Conservation (phyloP, 2,888 invertebrate genomes). For the Lycocerus yunnanus region DNA sequence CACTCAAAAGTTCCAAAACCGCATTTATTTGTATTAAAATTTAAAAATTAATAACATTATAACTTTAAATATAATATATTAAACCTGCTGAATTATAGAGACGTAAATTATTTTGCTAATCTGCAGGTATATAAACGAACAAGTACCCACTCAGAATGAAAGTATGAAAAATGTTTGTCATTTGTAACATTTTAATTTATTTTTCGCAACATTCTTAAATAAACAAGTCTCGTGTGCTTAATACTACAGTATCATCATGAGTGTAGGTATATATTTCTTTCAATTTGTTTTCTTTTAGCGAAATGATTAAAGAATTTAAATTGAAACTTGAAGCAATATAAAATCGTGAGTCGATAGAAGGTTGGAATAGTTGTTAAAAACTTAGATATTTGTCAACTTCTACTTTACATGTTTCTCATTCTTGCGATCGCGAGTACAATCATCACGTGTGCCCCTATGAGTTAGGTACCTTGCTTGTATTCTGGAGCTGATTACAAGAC, state of each 20-base stretch:
- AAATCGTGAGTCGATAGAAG: slow-evolving; percentile 27
- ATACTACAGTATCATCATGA: not conserved
- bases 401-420: slow-evolving; percentile 21
- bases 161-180: not conserved
- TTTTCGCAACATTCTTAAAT: not conserved
- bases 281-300: not conserved
- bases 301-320: not conserved
- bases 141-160: not conserved
- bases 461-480: slow-evolving; percentile 29
- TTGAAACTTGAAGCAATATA: slow-evolving; percentile 6
- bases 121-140: not conserved
- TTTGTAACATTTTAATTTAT: not conserved
- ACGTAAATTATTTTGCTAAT: not conserved
- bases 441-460: slow-evolving; percentile 29
- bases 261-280: not conserved
- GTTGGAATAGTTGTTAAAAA: slow-evolving; percentile 17
- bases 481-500: slow-evolving; percentile 30
- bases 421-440: slow-evolving; percentile 21
- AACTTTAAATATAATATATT: not conserved
- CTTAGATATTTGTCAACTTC: slow-evolving; percentile 25
- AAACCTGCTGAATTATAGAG: not conserved
- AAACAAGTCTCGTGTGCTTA: not conserved
- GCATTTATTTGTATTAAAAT: not conserved
- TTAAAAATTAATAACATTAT: not conserved
- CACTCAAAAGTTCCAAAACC: too few species aligned